These are phyloP conservation scores for Torymus auratus DNA, from an alignment of 2,888 invertebrate genomes.

Conservation along the genomic window DNA sequence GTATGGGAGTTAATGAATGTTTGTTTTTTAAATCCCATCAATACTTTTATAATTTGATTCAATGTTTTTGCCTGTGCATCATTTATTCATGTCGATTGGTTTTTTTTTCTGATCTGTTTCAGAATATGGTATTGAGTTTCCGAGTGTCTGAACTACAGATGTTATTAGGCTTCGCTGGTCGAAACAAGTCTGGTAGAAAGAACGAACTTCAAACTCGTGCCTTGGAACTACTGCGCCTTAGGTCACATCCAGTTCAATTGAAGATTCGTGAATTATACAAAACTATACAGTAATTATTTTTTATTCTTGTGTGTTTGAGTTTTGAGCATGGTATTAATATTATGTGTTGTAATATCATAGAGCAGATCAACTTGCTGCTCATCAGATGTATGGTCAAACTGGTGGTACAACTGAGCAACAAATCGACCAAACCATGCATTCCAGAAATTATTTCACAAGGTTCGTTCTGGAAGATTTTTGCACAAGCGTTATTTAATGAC, in stretches of 20 bases:
- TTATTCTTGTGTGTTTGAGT: constrained; percentile 9
- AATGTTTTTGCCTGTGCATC: neutral
- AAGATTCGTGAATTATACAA: constrained; percentile 85
- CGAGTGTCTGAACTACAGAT: constrained; percentile 91
- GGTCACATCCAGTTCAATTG: constrained; percentile 81
- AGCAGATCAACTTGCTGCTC: constrained; percentile 72
- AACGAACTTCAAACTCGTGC: constrained; percentile 87
- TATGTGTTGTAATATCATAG: constrained; percentile 62
- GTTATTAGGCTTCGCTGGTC: constrained; percentile 87
- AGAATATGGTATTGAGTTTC: constrained; percentile 81
- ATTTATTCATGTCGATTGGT: neutral
- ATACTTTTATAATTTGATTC: no score
- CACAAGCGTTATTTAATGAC: neutral
- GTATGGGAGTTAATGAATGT: no score
- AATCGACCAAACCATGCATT: constrained; percentile 74
- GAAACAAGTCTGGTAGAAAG: constrained; percentile 88
- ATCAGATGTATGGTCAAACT: constrained; percentile 73
- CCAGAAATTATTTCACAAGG: constrained; percentile 72
- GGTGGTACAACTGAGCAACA: constrained; percentile 70
- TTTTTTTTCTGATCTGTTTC: constrained; percentile 60
- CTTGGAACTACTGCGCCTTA: constrained; percentile 83
- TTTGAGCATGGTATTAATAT: constrained; percentile 3
- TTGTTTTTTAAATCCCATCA: no score
- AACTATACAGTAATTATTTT: constrained; percentile 79
- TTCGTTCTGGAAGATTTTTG: constrained; percentile 55